Conservation (phyloP, 1,140 invertebrate genomes). For the Lucilia sericata region DNA sequence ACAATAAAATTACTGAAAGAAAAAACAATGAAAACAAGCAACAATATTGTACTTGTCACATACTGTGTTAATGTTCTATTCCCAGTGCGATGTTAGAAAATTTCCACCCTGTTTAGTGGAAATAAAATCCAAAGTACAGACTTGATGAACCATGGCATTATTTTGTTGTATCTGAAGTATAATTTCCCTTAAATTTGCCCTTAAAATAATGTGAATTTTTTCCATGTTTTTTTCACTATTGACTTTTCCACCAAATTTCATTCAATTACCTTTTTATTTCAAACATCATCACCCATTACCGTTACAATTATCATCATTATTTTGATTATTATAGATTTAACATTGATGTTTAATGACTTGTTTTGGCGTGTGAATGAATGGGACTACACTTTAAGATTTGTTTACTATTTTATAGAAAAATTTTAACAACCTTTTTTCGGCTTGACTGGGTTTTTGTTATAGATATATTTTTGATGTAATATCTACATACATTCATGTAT, state of each 20-base stretch:
- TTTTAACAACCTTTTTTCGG: neutral
- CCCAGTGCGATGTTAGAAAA: neutral
- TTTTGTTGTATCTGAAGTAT: neutral
- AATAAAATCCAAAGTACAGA: neutral
- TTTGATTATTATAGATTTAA: too few species aligned
- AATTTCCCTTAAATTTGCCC: slow-evolving; percentile 9
- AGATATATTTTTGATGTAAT: neutral
- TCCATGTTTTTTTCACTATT: neutral
- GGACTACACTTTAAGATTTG: neutral
- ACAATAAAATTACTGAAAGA: neutral
- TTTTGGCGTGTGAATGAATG: too few species aligned
- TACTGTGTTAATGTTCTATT: neutral
- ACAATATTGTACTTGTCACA: slow-evolving; percentile 28
- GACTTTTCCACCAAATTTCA: slow-evolving; percentile 17
- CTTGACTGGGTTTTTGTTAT: neutral
- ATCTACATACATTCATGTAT: too few species aligned
- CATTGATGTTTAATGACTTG: too few species aligned
- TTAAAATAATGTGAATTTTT: slow-evolving; percentile 3
- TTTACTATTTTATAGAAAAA: neutral
- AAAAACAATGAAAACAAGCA: neutral
- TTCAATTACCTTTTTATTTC: slow-evolving; percentile 4
- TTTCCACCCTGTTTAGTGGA: neutral
- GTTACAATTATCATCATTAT: neutral
- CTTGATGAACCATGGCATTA: neutral
- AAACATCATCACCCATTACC: neutral